Base-by-base conservation (phyloP, 2,888 invertebrate species). In the Piscicola geometra region DNA sequence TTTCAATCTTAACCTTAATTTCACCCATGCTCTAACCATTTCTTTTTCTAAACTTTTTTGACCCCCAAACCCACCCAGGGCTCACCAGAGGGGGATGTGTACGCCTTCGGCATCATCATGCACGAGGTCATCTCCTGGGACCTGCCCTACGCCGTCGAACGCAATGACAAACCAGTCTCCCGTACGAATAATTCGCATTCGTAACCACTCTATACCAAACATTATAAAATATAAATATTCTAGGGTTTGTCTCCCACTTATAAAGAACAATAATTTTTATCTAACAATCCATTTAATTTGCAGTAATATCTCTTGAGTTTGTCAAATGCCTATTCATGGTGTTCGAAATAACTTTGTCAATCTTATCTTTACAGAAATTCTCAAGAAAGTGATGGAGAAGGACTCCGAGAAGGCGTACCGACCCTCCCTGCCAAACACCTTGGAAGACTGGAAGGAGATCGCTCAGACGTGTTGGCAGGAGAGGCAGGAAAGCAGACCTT, bases 381-480 rank as follows among this genome's bases (percentile, higher is more conserved):
- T 73, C 32, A 52, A 56, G 25, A 30, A 60, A 35, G 36, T 73
- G 15, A 35, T 64, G 64, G n/a, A 32, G 18, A 33, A 25, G 18
- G 30, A n/a, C 0, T 35, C 52, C 15, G 5, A 18, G 0, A 28
- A 33, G 2, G 76, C 77, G 12, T 74, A 71, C 68, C 50, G 78
- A 56, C 78, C 78, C 1, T 36, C 12, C 21, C 41, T 78, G 21
- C 71, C 66, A 18, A 50, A 56, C 18, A 70, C 36, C 25, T 32
- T 30, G n/a, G 33, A 32, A n/a, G 32, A 32, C 12, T 78, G 78
- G 78, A 56, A 64, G 47, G 66, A 35, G 28, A 47, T 78, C n/a
- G 76, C 75, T 75, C 36, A 66, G 1, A 41, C n/a, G 0, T 78
- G 78, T 67, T 76, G 76, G 77, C 28, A 56, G 9, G 77, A 78